Conservation (phyloP, 2,113 vertebrate species). For the Cyphomyrus discorhynchus region DNA sequence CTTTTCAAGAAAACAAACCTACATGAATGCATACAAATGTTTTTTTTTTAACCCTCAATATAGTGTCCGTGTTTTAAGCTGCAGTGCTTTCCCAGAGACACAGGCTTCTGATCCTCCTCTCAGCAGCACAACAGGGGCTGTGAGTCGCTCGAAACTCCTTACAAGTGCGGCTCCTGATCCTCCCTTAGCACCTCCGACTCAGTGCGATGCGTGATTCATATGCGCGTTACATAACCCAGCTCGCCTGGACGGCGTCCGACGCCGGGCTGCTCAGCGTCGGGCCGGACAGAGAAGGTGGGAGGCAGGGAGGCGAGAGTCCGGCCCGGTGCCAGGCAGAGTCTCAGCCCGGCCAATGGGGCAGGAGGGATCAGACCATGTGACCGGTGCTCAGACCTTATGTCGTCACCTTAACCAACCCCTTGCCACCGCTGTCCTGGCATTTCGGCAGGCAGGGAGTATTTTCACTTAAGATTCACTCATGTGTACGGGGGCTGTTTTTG, state of each 20-base stretch:
- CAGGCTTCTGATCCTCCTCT: neutral
- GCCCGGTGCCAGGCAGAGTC: conserved; percentile 22
- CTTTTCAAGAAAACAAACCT: neutral
- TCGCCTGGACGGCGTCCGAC: conserved; percentile 5
- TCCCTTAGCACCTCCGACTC: conserved; percentile 6
- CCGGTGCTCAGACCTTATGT: conserved; percentile 18
- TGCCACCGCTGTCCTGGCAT: conserved; percentile 1
- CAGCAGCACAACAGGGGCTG: neutral
- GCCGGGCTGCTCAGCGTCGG: neutral
- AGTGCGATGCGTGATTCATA: conserved; percentile 6
- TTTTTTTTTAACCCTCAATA: neutral
- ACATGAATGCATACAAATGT: neutral
- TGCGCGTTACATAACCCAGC: neutral
- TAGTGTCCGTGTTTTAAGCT: neutral
- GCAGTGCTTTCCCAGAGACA: neutral
- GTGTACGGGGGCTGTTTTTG: neutral
- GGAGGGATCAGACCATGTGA: conserved; percentile 24
- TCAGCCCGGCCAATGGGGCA: conserved; percentile 21
- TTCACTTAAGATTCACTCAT: neutral
- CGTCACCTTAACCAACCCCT: neutral
- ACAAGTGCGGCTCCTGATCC: neutral
- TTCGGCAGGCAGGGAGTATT: neutral
- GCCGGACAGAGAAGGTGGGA: conserved; percentile 11
- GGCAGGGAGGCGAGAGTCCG: conserved; percentile 8
- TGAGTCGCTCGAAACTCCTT: neutral